Percentiles rank a stretch among this genome's conserved stretches.
phyloP scores from a whole-genome alignment of 2,797 vertebrate species.

The Neosilurus hyrtlii region DNA sequence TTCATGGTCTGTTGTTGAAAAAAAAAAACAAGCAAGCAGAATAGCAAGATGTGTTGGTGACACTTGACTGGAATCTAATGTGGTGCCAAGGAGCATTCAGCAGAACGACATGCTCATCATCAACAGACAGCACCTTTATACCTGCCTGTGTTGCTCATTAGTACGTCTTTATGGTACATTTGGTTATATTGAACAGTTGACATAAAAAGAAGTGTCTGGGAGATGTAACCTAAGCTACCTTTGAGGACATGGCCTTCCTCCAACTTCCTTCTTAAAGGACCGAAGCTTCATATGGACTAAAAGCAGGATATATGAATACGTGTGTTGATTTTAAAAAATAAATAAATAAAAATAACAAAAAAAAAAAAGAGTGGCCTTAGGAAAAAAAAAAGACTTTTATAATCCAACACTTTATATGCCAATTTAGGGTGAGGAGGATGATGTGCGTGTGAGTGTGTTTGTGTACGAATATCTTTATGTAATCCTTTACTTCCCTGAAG shows the following conservation, averaged over 20 bases:
- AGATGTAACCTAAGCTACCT: constrained; percentile 18
- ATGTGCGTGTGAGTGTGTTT: constrained; percentile 44
- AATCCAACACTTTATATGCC: constrained; percentile 72
- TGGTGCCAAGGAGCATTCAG: constrained; percentile 44
- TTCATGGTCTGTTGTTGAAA: constrained; percentile 28
- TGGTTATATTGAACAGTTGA: constrained; percentile 36
- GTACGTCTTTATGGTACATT: constrained; percentile 25
- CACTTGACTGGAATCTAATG: constrained; percentile 23
- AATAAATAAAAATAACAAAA: constrained; percentile 63
- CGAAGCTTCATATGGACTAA: constrained; percentile 60
- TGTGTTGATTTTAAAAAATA: constrained; percentile 66
- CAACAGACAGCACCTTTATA: constrained; percentile 48
- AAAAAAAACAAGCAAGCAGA: background rate
- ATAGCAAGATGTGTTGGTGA: constrained; percentile 26
- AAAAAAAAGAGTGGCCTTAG: constrained; percentile 75
- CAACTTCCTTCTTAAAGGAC: constrained; percentile 42
- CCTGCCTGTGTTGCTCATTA: constrained; percentile 45
- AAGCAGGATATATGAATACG: constrained; percentile 58
- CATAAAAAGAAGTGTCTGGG: constrained; percentile 1
- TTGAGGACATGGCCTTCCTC: constrained; percentile 32
- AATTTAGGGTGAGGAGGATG: constrained; percentile 68
- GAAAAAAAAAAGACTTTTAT: constrained; percentile 69
- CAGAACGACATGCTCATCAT: constrained; percentile 32
- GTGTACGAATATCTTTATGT: constrained; percentile 64
- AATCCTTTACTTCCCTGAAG: constrained; percentile 75